Base-by-base conservation (phyloP, 1,140 invertebrate species). In the Trialeurodes vaporariorum region DNA sequence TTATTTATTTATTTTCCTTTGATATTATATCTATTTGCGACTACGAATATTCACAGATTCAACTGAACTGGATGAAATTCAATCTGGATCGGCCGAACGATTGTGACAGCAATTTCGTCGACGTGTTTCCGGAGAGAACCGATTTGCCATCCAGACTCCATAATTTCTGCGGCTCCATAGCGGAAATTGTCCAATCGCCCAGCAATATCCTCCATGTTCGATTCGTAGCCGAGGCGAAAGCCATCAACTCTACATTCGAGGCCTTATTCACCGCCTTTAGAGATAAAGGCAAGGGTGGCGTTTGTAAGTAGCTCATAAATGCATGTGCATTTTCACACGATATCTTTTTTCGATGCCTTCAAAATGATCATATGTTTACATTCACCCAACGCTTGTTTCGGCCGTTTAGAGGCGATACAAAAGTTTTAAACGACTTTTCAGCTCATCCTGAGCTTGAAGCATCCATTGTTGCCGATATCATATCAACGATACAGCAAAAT, bases 81-180 rank as follows among this genome's bases (percentile, higher is more conserved):
- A 78, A 81, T 49, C 78, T 93, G 69, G 82, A 82, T 59, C 85
- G 84, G 72, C 90, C 90, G 1, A 93, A 93, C 75, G 88, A 92
- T 72, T 93, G 91, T 72, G 85, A 89, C n/a, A 82, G 81, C 17
- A 93, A 93, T 77, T 92, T 88, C 74, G 81, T 93, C 59, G 87
- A 92, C 75, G 81, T 93, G 61, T 90, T 91, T 76, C 83, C 83
- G 5, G 82, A 85, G 66, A 77, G 81, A 65, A 87, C 87, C 25
- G 84, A 89, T 70, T 78, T 88, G 70, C 79, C 82, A 59, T 79
- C 83, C 59, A 71, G 84, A 67, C 69, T 85, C 17, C 85, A 85
- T 71, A 85, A 87, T 72, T 91, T 90, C 77, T 93, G 91, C 67
- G 89, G 90, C 0, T 90, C 88, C 21, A 86, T 89, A 11, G 89